Conservation (phyloP, 2,888 invertebrate genomes). For the Bugula neritina region DNA sequence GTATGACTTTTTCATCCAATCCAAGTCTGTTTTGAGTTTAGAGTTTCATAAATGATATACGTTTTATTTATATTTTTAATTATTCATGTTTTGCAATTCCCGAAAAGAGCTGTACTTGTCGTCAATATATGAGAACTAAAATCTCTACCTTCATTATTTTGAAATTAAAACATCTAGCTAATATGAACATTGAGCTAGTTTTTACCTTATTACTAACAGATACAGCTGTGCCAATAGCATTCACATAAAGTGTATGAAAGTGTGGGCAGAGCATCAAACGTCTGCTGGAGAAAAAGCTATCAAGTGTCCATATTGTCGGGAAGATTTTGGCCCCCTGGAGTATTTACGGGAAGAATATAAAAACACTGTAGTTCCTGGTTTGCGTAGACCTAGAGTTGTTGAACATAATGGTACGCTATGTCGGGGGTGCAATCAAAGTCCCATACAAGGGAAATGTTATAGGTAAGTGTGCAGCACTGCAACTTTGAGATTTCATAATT, state of each 20-base stretch:
- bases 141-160: no score
- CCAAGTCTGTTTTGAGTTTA: no score
- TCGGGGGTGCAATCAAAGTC: constrained; percentile 41
- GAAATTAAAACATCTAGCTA: no score
- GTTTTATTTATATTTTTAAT: no score
- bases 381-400: constrained; percentile 36
- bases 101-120: no score
- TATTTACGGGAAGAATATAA: constrained; percentile 46
- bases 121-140: no score
- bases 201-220: constrained; percentile 33
- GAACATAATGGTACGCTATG: constrained; percentile 44
- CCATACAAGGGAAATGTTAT: constrained; percentile 52
- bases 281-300: constrained; percentile 41
- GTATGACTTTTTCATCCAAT: no score
- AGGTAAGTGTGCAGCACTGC: constrained; percentile 39
- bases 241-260: constrained; percentile 54
- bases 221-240: constrained; percentile 54
- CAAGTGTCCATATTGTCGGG: constrained; percentile 53
- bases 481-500: no score
- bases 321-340: constrained; percentile 51
- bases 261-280: constrained; percentile 53
- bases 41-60: no score
- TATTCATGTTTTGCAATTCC: no score
- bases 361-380: constrained; percentile 37
- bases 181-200: no score